Evolutionary conservation across 2,888 invertebrate genomes (phyloP).

Genomic region (Dinocampus coccinellae): DNA sequence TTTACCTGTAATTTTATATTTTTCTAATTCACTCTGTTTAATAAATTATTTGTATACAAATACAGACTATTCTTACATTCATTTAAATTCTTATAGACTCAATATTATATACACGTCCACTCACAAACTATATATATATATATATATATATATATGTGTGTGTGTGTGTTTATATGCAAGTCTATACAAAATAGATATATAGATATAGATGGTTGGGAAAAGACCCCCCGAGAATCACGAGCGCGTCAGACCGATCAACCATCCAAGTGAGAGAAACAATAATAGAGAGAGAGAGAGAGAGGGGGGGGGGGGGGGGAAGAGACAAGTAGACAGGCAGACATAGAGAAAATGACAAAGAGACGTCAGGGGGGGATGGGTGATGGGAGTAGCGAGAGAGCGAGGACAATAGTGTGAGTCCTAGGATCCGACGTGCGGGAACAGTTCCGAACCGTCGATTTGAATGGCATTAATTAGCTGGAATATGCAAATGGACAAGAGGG

Average conservation of each 20-base stretch:
- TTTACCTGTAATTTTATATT: no score
- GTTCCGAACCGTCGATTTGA: conserved; percentile 47
- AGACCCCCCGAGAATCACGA: conserved; percentile 53
- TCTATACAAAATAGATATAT: not conserved
- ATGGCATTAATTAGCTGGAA: conserved; percentile 63
- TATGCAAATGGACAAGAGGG: conserved; percentile 55
- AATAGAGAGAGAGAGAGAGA: conserved; percentile 16
- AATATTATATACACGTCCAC: no score
- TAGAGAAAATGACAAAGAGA: no score
- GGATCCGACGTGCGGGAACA: conserved; percentile 38
- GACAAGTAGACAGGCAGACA: no score
- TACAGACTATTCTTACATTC: no score
- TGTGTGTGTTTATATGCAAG: no score
- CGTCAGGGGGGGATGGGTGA: conserved; percentile 16
- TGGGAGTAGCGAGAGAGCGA: conserved; percentile 14
- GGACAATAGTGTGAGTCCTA: conserved; percentile 28
- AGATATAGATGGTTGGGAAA: conserved; percentile 39
- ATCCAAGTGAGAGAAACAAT: conserved; percentile 14
- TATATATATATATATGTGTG: conserved; percentile 21
- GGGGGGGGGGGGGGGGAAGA: no score
- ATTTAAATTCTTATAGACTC: no score
- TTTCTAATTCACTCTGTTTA: no score
- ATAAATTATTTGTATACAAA: no score
- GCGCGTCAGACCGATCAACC: conserved; percentile 55
- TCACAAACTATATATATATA: conserved; percentile 9